Evolutionary conservation across 2,888 invertebrate genomes (phyloP).

Genomic region (Agrochola litura): DNA sequence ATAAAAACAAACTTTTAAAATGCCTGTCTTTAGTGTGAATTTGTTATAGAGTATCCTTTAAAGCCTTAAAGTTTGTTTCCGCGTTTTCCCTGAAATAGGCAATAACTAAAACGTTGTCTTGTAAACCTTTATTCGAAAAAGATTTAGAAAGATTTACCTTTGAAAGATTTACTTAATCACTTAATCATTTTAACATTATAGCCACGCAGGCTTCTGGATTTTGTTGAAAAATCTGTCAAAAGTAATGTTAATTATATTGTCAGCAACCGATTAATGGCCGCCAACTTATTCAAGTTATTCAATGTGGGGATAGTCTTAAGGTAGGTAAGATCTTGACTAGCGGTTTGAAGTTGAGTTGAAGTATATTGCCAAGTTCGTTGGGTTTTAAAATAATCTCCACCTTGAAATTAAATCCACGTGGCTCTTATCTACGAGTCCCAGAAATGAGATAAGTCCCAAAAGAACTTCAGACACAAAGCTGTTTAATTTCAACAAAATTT

Average conservation of each 20-base stretch:
- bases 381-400: background rate
- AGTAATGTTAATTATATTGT: background rate
- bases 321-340: conserved; percentile 8
- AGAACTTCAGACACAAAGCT: background rate
- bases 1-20: too few relatives aligned
- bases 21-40: too few relatives aligned
- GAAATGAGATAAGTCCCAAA: background rate
- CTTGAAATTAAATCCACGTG: background rate
- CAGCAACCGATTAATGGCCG: too few relatives aligned
- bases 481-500: background rate
- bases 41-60: background rate
- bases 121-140: background rate
- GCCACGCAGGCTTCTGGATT: background rate
- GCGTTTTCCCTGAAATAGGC: background rate
- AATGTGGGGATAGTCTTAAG: background rate
- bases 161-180: background rate
- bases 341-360: background rate
- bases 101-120: background rate
- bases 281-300: background rate
- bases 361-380: conserved; percentile 33
- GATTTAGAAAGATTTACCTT: too few relatives aligned
- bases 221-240: background rate
- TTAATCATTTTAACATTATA: background rate
- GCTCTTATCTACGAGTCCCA: background rate
- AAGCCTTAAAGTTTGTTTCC: background rate